phyloP scores from a whole-genome alignment of 2,113 vertebrate genomes.

The Puntigrus tetrazona region DNA sequence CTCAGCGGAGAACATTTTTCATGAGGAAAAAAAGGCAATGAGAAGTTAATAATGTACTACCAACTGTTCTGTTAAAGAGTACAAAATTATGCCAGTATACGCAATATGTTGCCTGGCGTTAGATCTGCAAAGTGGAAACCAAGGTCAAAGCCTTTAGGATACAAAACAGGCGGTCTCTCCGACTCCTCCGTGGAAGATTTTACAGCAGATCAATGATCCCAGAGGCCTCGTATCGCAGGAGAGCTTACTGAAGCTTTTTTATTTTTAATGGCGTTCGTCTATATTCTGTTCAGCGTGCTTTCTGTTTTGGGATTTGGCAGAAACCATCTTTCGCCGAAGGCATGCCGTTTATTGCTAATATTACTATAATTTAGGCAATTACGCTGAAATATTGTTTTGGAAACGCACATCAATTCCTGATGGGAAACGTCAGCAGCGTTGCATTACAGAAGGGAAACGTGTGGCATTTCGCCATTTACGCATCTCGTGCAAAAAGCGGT shows the following conservation, averaged over 20 bases:
- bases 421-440: background rate
- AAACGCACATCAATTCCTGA: background rate
- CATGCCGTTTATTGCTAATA: background rate
- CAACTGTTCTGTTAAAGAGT: conserved; percentile 21
- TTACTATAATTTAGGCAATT: background rate
- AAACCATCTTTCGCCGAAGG: background rate
- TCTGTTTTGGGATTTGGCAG: background rate
- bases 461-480: background rate
- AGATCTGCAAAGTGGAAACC: background rate
- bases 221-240: background rate
- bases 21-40: background rate
- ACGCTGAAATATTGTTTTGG: background rate
- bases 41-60: conserved; percentile 38
- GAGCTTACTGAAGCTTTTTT: conserved; percentile 5
- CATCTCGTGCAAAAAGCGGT: background rate
- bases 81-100: background rate
- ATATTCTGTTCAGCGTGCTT: background rate
- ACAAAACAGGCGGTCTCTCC: background rate
- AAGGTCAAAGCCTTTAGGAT: conserved; percentile 16
- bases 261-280: conserved; percentile 16
- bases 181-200: conserved; percentile 15
- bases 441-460: background rate
- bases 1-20: conserved; percentile 25
- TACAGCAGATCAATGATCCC: conserved; percentile 21
- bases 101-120: background rate